These are phyloP conservation scores for Corythoichthys haematopterus DNA, from an alignment of 2,113 vertebrate species.

Conservation along the genomic window DNA sequence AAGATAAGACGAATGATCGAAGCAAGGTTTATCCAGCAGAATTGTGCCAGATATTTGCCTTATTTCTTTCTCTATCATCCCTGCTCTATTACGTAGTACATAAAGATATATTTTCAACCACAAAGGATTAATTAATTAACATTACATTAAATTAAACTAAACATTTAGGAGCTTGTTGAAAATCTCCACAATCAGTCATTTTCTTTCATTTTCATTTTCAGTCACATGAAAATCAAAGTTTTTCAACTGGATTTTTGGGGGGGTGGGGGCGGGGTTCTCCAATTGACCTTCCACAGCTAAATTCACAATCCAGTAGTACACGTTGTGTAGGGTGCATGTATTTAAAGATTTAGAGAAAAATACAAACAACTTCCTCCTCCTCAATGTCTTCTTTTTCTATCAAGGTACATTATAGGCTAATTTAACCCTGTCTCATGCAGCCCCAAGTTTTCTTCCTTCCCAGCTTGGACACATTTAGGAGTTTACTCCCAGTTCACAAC, in stretches of 20 bases:
- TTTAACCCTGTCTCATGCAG: conserved; percentile 41
- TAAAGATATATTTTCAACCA: neutral
- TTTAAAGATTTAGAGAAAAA: conserved; percentile 21
- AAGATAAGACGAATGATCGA: conserved; percentile 7
- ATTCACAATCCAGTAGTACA: conserved; percentile 17
- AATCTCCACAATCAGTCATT: neutral
- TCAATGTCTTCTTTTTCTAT: conserved; percentile 56
- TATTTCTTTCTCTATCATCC: neutral
- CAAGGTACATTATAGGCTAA: conserved; percentile 37
- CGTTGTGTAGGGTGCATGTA: conserved; percentile 16
- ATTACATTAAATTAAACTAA: neutral
- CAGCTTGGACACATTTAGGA: conserved; percentile 70
- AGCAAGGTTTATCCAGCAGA: conserved; percentile 16
- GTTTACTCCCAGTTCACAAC: conserved; percentile 62
- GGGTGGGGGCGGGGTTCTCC: neutral
- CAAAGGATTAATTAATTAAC: neutral
- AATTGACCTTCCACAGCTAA: conserved; percentile 1
- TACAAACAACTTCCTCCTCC: conserved; percentile 11
- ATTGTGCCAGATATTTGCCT: conserved; percentile 11
- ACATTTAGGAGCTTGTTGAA: neutral
- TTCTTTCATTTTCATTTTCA: neutral
- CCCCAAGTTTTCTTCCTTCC: conserved; percentile 33
- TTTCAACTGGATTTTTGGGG: neutral
- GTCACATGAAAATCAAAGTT: neutral
- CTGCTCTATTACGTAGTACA: neutral